Conservation (phyloP, 2,113 vertebrate genomes). For the Pomatostomus ruficeps region DNA sequence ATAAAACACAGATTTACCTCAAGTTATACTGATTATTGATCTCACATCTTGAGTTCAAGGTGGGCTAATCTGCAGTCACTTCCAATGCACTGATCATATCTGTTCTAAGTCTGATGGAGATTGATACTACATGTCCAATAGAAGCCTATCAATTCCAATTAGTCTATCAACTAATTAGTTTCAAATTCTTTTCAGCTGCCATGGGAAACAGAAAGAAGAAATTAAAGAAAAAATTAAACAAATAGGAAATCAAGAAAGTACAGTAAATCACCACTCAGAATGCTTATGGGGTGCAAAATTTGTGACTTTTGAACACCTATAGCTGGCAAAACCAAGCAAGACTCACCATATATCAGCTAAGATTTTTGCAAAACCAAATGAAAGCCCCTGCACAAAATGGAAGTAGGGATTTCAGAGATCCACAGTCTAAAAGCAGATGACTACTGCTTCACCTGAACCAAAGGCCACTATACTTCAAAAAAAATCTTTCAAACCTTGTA, state of each 20-base stretch:
- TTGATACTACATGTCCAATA: not conserved
- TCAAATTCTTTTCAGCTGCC: not conserved
- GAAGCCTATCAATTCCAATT: not conserved
- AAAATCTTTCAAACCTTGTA: not conserved
- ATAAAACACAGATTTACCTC: not conserved
- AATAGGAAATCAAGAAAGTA: not conserved
- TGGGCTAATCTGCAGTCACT: not conserved
- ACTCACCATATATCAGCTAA: not conserved
- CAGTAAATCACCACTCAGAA: not conserved
- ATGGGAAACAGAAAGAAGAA: not conserved
- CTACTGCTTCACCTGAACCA: not conserved
- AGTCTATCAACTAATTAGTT: not conserved
- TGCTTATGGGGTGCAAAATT: no score
- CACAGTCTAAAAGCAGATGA: not conserved
- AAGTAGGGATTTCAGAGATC: not conserved
- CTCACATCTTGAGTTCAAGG: not conserved
- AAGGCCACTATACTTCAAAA: not conserved
- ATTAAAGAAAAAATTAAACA: not conserved
- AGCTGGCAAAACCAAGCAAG: not conserved
- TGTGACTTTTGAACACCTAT: not conserved
- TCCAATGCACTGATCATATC: not conserved
- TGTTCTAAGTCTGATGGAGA: not conserved
- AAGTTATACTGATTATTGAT: not conserved
- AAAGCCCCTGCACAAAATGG: not conserved
- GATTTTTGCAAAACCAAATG: not conserved